These are phyloP conservation scores for Mya arenaria DNA, from an alignment of 1,140 invertebrate species.

Conservation along the genomic window DNA sequence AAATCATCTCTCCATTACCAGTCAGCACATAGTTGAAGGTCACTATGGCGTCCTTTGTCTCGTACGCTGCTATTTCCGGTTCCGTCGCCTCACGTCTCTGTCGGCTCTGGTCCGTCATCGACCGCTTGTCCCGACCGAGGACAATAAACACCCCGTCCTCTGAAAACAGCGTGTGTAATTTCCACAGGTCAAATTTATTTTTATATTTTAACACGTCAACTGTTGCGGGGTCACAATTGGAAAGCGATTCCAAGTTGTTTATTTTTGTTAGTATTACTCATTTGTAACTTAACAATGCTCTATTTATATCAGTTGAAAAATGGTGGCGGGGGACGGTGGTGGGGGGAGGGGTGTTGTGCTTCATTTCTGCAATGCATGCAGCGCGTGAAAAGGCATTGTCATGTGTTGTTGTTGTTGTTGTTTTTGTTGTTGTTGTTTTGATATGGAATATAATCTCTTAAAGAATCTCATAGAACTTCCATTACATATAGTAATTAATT, in stretches of 20 bases:
- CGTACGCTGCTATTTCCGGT: neutral
- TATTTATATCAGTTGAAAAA: neutral
- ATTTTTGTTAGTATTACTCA: neutral
- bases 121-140: constrained; percentile 57
- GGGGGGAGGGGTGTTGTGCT: no score
- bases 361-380: no score
- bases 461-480: no score
- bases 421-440: no score
- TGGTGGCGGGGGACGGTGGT: no score
- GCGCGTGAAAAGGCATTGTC: no score
- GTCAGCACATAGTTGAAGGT: neutral
- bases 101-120: neutral
- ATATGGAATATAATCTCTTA: no score
- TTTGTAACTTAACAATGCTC: neutral
- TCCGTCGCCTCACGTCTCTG: constrained; percentile 3
- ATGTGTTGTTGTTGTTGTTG: no score
- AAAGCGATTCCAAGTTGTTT: neutral
- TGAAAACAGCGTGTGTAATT: neutral
- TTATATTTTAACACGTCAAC: neutral
- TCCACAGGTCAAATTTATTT: neutral
- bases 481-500: no score
- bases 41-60: neutral
- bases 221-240: neutral
- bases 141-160: constrained; percentile 53
- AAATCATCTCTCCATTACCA: no score